Evolutionary conservation across 2,113 vertebrate species (phyloP).

Genomic region (Motacilla alba): DNA sequence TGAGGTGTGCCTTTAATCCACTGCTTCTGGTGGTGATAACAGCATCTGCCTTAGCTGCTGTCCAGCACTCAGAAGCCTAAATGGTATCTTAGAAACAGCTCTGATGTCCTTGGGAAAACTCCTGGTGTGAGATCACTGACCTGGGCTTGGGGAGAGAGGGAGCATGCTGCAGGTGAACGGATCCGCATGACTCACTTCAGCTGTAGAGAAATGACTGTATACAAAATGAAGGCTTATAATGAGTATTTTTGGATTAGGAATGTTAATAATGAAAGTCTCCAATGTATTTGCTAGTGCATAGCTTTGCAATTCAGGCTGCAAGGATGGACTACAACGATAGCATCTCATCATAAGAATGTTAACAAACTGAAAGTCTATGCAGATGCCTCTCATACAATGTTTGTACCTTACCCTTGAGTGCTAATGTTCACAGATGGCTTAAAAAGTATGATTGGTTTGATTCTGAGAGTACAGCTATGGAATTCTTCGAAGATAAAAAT

Average conservation of each 20-base stretch:
- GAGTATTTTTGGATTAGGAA: neutral
- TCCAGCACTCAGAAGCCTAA: neutral
- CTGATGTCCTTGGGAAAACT: neutral
- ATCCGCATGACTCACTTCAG: neutral
- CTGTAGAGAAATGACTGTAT: neutral
- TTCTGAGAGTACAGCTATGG: neutral
- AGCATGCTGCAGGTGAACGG: neutral
- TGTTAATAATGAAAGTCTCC: neutral
- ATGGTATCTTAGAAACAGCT: neutral
- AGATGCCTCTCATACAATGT: neutral
- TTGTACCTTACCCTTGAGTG: neutral
- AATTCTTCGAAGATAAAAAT: neutral
- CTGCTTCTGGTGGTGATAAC: neutral
- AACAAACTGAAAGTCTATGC: neutral
- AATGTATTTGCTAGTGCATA: neutral
- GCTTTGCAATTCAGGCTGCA: neutral
- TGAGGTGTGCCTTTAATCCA: conserved; percentile 3
- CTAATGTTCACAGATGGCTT: neutral
- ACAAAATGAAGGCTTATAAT: neutral
- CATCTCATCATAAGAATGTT: neutral
- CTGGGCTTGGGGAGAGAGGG: neutral
- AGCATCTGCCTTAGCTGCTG: neutral
- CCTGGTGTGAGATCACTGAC: neutral
- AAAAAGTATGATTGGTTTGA: neutral
- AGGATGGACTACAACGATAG: neutral